These are phyloP conservation scores for Ryuthela nishihirai DNA, from an alignment of 2,888 invertebrate genomes.

Conservation along the genomic window DNA sequence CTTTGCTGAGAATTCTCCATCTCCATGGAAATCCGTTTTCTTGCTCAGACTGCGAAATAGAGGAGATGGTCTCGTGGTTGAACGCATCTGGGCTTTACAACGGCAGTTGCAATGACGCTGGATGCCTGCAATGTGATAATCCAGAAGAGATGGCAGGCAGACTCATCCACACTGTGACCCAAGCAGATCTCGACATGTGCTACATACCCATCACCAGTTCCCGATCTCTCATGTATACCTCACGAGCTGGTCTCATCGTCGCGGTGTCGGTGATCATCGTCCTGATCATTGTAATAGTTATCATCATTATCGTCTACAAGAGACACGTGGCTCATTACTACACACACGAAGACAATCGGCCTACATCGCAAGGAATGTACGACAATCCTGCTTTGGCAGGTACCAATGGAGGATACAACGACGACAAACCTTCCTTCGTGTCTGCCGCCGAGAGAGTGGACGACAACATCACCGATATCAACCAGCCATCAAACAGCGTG, in stretches of 20 bases:
- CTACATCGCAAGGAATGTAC: slow-evolving; percentile 47
- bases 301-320: slow-evolving; percentile 63
- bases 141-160: slow-evolving; percentile 58
- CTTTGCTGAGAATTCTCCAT: slow-evolving; percentile 31
- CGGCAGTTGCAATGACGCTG: slow-evolving; percentile 29
- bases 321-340: slow-evolving; percentile 65
- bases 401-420: slow-evolving; percentile 9
- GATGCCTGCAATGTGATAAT: slow-evolving; percentile 59
- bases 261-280: slow-evolving; percentile 56
- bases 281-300: slow-evolving; percentile 55
- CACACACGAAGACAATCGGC: slow-evolving; percentile 68
- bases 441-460: slow-evolving; percentile 27
- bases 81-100: slow-evolving; percentile 37
- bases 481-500: too few relatives aligned
- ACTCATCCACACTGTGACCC: background rate
- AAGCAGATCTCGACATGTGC: slow-evolving; percentile 1
- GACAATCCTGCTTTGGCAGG: slow-evolving; percentile 24
- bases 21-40: slow-evolving; percentile 65
- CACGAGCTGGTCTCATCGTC: slow-evolving; percentile 55
- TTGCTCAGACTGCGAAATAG: slow-evolving; percentile 60
- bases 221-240: too few relatives aligned
- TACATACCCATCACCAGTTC: too few relatives aligned
- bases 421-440: slow-evolving; percentile 20
- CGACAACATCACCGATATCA: slow-evolving; percentile 25
- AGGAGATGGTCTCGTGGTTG: slow-evolving; percentile 42